These are phyloP conservation scores for Tenebrio molitor DNA, from an alignment of 1,140 invertebrate genomes.

Conservation along the genomic window DNA sequence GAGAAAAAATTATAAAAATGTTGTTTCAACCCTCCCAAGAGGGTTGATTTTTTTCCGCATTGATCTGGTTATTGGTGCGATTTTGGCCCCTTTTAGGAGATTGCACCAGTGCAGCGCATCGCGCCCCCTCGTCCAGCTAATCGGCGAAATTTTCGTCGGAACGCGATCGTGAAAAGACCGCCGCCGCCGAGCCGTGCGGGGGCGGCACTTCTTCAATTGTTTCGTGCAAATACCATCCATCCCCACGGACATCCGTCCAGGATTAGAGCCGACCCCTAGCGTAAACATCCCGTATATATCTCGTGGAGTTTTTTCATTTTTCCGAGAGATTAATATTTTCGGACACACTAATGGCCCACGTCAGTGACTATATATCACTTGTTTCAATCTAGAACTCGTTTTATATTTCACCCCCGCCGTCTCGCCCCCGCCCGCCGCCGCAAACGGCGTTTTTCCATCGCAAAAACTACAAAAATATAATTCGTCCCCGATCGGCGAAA, in stretches of 20 bases:
- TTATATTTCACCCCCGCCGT: constrained; percentile 55
- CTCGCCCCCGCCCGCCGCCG: not conserved
- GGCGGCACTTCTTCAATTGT: constrained; percentile 43
- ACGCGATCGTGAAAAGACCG: no score
- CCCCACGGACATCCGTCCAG: constrained; percentile 36
- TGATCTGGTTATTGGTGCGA: no score
- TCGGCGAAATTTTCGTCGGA: no score
- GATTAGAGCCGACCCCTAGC: constrained; percentile 30
- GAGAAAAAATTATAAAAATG: no score
- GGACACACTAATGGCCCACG: constrained; percentile 67
- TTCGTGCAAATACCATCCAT: constrained; percentile 44
- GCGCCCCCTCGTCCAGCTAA: no score
- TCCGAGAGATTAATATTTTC: constrained; percentile 67
- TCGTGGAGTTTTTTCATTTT: constrained; percentile 61
- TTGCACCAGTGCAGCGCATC: no score
- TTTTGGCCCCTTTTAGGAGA: no score
- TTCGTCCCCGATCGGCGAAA: constrained; percentile 44
- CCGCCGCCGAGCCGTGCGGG: no score
- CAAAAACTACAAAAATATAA: constrained; percentile 53
- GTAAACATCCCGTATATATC: constrained; percentile 57
- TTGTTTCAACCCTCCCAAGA: no score
- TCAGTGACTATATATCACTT: constrained; percentile 67
- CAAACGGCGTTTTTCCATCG: constrained; percentile 39
- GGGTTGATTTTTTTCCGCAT: no score
- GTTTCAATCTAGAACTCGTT: constrained; percentile 67